Percentiles rank a stretch among this genome's conserved stretches.
These are phyloP conservation scores for Baccha elongata DNA, from an alignment of 2,888 invertebrate species.

Conservation along the genomic window DNA sequence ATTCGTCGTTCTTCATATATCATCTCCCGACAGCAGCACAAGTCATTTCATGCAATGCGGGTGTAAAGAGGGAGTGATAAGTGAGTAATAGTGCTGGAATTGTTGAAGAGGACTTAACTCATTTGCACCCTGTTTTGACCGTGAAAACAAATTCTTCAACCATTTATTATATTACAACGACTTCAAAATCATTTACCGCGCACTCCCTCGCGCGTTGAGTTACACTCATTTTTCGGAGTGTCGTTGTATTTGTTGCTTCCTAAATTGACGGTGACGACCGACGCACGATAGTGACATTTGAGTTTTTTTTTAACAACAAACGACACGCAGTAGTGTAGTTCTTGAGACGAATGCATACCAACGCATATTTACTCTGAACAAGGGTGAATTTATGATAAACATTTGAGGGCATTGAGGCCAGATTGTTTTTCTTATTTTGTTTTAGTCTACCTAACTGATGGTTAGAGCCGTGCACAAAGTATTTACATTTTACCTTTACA, in stretches of 20 bases:
- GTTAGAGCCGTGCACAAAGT: no score
- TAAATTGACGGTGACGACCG: slow-evolving; percentile 3
- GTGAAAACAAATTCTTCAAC: slow-evolving; percentile 48
- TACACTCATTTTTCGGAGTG: neutral
- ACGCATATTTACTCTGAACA: no score
- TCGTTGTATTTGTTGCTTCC: neutral
- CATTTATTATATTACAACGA: slow-evolving; percentile 54
- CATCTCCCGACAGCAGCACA: slow-evolving; percentile 40
- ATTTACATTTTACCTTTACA: no score
- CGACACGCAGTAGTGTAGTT: no score
- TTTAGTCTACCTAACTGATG: no score
- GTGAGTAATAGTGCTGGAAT: slow-evolving; percentile 44
- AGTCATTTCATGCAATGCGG: slow-evolving; percentile 12
- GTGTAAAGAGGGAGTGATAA: slow-evolving; percentile 18
- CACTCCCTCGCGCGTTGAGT: slow-evolving; percentile 16
- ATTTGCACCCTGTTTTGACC: slow-evolving; percentile 60
- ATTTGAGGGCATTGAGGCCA: no score
- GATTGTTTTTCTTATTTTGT: no score
- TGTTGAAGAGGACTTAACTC: slow-evolving; percentile 47
- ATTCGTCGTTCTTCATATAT: slow-evolving; percentile 40
- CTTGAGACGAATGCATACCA: no score
- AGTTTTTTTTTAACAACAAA: no score
- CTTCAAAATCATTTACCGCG: slow-evolving; percentile 38
- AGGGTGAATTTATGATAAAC: no score
- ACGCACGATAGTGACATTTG: no score